Base-by-base conservation (phyloP, 2,113 vertebrate genomes). In the Misgurnus mizolepis region DNA sequence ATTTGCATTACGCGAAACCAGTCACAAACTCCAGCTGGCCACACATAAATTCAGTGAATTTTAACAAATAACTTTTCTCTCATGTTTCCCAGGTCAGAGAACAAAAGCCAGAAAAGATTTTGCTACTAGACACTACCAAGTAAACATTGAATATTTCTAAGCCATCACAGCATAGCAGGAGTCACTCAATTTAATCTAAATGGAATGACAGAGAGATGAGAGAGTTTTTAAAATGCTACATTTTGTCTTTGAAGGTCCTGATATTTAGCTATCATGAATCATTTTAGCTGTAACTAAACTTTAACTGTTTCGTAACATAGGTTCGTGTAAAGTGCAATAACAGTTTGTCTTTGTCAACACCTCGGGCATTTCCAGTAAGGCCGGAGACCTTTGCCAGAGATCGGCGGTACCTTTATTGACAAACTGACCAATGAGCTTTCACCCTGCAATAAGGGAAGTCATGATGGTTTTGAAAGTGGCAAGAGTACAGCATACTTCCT, bases 151-250 rank as follows among this genome's bases (percentile, higher is more conserved):
- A 55, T 17, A 80, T 80, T 83, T 71, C 50, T 72, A 65, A 74
- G 53, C 64, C 70, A 49, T 17, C n/a, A 68, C 74, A 80, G 81
- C 77, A 67, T 72, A 55, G 84, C 61, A 89, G 88, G 86, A 85
- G 83, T 87, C 88, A 89, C 85, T 58, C 50, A 58, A 1, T 58
- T 58, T 85, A 82, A 85, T 85, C 85, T 88, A 85, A 49, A 41
- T 7, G 6, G 85, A 91, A 90, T 88, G 87, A 87, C 67, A 86
- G 75, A 79, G 65, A 76, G 60, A 71, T 76, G 62, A 49, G 64
- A 83, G 14, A 50, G 12, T 7, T 39, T 9, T 1, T 12, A 55
- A 55, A 68, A 15, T 27, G 67, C 18, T 7, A 68, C 2, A 49
- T 49, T 27, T 34, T 65, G 50, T 47, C 45, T 18, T 68, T 49